Conservation (phyloP, 2,888 invertebrate species). For the Andrena fulva region DNA sequence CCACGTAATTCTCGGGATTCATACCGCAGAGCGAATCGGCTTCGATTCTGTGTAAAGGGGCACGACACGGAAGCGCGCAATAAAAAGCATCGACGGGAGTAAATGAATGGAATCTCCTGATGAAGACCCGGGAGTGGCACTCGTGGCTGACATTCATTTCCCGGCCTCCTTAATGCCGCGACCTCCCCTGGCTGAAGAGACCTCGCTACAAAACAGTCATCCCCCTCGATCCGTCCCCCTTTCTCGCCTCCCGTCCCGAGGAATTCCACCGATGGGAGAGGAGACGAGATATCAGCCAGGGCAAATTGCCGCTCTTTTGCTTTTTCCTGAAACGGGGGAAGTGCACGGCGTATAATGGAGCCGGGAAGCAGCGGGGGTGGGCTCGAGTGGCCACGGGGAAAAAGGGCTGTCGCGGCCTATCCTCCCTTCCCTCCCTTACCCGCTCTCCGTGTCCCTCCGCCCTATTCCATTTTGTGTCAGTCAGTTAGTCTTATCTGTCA, state of each 20-base stretch:
- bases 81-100: constrained; percentile 43
- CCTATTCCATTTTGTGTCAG: constrained; percentile 43
- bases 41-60: constrained; percentile 15
- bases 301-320: constrained; percentile 66
- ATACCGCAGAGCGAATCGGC: not conserved
- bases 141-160: constrained; percentile 63
- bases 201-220: constrained; percentile 48
- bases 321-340: constrained; percentile 32
- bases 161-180: constrained; percentile 48
- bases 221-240: constrained; percentile 5
- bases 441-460: constrained; percentile 8
- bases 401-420: constrained; percentile 55
- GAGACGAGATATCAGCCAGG: constrained; percentile 53
- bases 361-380: constrained; percentile 15
- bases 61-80: constrained; percentile 27
- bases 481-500: constrained; percentile 57
- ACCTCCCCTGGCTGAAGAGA: constrained; percentile 22
- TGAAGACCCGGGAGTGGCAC: constrained; percentile 53
- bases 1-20: too few relatives aligned
- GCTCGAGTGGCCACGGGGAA: constrained; percentile 49
- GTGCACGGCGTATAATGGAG: constrained; percentile 60
- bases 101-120: constrained; percentile 63
- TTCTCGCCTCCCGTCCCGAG: constrained; percentile 12
- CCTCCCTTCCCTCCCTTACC: not conserved
- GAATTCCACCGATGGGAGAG: constrained; percentile 52